Conservation (phyloP, 2,113 vertebrate genomes). For the Uropsilus gracilis region DNA sequence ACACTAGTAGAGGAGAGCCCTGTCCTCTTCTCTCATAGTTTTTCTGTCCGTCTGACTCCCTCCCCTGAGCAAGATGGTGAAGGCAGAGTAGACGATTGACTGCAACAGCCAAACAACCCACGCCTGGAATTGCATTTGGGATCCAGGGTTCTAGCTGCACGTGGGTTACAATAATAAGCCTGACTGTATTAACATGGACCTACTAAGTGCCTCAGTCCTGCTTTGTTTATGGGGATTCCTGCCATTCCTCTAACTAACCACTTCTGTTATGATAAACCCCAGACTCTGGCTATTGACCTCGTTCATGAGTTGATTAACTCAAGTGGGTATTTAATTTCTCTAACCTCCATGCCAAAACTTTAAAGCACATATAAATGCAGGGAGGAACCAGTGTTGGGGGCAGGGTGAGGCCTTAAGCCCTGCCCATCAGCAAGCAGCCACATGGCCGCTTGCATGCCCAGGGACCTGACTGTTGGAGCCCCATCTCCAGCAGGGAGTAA, state of each 20-base stretch:
- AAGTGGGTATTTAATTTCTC: not conserved
- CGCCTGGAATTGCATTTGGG: not conserved
- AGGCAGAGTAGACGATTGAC: not conserved
- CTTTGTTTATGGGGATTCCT: not conserved
- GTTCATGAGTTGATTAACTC: not conserved
- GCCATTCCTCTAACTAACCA: not conserved
- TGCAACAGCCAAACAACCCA: not conserved
- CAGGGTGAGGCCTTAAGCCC: too few species aligned
- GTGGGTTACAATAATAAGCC: not conserved
- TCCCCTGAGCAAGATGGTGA: not conserved
- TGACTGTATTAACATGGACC: not conserved
- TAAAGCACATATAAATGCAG: not conserved
- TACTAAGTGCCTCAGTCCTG: not conserved
- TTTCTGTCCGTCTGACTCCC: not conserved
- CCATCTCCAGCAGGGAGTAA: too few species aligned
- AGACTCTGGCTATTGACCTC: not conserved
- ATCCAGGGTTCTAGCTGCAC: not conserved
- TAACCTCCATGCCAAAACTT: not conserved
- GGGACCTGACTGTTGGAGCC: too few species aligned
- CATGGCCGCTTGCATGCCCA: too few species aligned
- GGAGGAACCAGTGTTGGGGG: too few species aligned
- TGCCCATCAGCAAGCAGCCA: too few species aligned
- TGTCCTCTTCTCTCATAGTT: not conserved
- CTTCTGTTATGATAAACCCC: not conserved
- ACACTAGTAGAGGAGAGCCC: not conserved